Evolutionary conservation across 2,797 vertebrate genomes (phyloP).

Genomic region (Moxostoma hubbsi): DNA sequence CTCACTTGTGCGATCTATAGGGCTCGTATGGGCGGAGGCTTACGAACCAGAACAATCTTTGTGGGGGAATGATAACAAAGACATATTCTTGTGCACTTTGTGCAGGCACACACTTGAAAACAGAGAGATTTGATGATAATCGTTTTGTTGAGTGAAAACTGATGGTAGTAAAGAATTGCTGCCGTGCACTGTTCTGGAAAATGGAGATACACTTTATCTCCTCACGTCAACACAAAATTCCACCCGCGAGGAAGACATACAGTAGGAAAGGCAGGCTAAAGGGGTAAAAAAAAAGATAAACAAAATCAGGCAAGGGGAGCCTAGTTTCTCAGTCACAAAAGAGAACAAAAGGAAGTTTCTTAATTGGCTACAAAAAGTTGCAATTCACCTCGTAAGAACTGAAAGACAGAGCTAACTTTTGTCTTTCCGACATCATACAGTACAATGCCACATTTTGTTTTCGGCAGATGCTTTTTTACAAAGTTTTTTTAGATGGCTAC

Average conservation of each 20-base stretch:
- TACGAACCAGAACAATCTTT: constrained; percentile 56
- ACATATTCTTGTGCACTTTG: constrained; percentile 47
- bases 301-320: constrained; percentile 19
- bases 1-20: constrained; percentile 53
- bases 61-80: constrained; percentile 64
- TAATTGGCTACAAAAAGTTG: not conserved
- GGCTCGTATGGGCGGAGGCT: constrained; percentile 62
- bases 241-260: constrained; percentile 26
- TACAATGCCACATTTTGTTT: no score
- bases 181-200: constrained; percentile 53
- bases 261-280: not conserved
- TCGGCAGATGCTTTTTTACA: no score
- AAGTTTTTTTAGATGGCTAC: no score
- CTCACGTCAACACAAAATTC: constrained; percentile 45
- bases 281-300: constrained; percentile 32
- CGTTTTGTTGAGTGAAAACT: constrained; percentile 57
- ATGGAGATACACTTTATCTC: constrained; percentile 40
- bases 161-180: constrained; percentile 59
- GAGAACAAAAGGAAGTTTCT: not conserved
- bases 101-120: constrained; percentile 65
- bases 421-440: no score
- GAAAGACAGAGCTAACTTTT: no score
- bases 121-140: constrained; percentile 66
- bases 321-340: constrained; percentile 8
- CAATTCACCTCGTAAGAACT: no score